phyloP scores from a whole-genome alignment of 2,113 vertebrate genomes.

The Anthoscopus minutus region DNA sequence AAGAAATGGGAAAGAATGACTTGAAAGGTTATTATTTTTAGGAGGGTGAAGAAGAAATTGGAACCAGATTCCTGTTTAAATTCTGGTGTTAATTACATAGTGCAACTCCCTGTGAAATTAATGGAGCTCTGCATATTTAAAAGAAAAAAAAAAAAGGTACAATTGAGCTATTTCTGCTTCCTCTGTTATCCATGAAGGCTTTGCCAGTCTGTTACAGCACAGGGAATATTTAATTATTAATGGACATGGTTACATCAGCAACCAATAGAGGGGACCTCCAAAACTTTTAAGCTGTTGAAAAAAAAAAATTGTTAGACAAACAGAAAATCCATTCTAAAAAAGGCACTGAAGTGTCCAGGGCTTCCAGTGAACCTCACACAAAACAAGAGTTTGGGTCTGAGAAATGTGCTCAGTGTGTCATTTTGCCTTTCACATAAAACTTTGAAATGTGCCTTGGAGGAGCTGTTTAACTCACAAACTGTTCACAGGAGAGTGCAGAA shows the following conservation, averaged over 20 bases:
- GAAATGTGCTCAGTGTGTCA: neutral
- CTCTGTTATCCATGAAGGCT: neutral
- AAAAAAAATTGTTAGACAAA: neutral
- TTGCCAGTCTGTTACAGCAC: conserved; percentile 19
- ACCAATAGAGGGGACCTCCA: neutral
- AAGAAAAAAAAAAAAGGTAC: neutral
- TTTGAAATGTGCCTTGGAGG: neutral
- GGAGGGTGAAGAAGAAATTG: conserved; percentile 12
- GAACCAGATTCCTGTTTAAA: conserved; percentile 44
- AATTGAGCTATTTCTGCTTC: conserved; percentile 22
- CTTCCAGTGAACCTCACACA: neutral
- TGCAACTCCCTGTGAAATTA: conserved; percentile 42
- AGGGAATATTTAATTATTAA: conserved; percentile 35
- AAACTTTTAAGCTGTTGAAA: neutral
- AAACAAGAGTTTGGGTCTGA: neutral
- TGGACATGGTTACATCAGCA: neutral
- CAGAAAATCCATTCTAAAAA: neutral
- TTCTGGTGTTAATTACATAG: conserved; percentile 39
- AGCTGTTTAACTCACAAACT: neutral
- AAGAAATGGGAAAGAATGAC: neutral
- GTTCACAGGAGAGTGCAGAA: neutral
- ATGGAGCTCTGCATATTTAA: neutral
- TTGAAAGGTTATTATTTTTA: neutral
- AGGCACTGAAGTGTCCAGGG: neutral
- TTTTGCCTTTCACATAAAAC: neutral